Conservation (phyloP, 1,140 invertebrate genomes). For the Ceratina japonica region DNA sequence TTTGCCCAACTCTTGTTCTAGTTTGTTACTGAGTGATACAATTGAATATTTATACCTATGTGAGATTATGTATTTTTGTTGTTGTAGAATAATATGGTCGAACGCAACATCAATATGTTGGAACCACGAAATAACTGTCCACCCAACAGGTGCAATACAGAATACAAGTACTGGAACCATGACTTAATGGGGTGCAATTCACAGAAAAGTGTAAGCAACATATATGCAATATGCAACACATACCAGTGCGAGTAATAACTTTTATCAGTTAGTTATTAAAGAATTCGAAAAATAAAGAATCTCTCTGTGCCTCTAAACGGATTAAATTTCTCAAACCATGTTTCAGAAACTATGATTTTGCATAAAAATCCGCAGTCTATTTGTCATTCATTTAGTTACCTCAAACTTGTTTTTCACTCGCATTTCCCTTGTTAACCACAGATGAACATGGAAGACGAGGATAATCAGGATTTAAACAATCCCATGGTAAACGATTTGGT, state of each 20-base stretch:
- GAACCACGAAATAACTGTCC: conserved; percentile 70
- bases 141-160: conserved; percentile 65
- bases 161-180: conserved; percentile 75
- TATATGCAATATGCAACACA: no score
- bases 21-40: not conserved
- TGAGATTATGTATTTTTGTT: conserved; percentile 10
- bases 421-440: conserved; percentile 39
- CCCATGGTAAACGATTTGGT: conserved; percentile 84
- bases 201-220: conserved; percentile 71
- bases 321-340: no score
- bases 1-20: no score
- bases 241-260: no score
- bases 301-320: no score
- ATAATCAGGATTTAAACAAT: conserved; percentile 79
- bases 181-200: conserved; percentile 69
- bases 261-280: no score
- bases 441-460: conserved; percentile 80
- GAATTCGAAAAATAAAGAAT: not conserved
- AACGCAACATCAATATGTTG: conserved; percentile 72
- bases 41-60: not conserved
- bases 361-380: not conserved
- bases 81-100: conserved; percentile 63
- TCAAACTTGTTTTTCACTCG: no score
- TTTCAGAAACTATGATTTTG: no score
- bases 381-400: conserved; percentile 31